phyloP scores from a whole-genome alignment of 1,140 invertebrate genomes.

The Ceratosolen solmsi region DNA sequence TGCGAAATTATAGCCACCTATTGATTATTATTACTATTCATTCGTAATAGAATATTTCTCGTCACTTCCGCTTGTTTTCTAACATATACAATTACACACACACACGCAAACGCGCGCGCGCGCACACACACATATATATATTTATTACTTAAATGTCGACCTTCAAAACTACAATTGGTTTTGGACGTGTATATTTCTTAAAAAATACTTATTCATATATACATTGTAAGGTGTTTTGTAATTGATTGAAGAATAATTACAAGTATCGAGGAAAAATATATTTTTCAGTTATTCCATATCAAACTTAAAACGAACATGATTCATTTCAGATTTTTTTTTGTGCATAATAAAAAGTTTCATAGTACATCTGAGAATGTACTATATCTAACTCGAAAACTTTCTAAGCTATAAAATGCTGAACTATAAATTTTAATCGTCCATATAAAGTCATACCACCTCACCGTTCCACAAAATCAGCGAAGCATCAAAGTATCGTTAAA shows the following conservation, averaged over 20 bases:
- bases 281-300: not conserved
- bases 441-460: slow-evolving; percentile 17
- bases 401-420: slow-evolving; percentile 22
- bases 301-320: not conserved
- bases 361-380: slow-evolving; percentile 13
- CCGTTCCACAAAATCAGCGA: slow-evolving; percentile 16
- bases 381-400: slow-evolving; percentile 34
- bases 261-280: not conserved
- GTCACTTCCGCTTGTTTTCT: too few species aligned
- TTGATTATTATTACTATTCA: too few species aligned
- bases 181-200: not conserved
- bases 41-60: too few species aligned
- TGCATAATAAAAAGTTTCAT: slow-evolving; percentile 2
- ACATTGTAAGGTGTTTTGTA: not conserved
- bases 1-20: too few species aligned
- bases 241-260: not conserved
- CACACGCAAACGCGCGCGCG: too few species aligned
- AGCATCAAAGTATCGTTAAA: slow-evolving; percentile 26
- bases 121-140: too few species aligned
- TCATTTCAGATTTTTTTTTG: not conserved
- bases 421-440: slow-evolving; percentile 42
- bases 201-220: not conserved
- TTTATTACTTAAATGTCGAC: not conserved
- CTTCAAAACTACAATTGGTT: too few species aligned
- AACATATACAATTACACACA: too few species aligned